These are phyloP conservation scores for Bothrops jararaca DNA, from an alignment of 2,113 vertebrate genomes.

Conservation along the genomic window DNA sequence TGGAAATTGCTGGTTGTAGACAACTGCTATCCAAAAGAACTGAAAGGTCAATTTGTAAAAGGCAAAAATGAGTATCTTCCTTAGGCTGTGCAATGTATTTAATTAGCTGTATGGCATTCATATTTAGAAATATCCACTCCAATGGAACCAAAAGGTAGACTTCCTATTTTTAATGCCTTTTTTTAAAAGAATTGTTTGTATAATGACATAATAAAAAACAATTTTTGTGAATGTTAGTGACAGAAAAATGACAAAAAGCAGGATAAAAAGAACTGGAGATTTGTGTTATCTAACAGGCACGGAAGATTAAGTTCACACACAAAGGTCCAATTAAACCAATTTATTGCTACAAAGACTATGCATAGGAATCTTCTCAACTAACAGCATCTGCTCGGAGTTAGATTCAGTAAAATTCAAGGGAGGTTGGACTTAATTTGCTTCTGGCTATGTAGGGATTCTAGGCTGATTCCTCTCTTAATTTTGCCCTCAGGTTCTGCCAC, in stretches of 20 bases:
- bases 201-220: background rate
- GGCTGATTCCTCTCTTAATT: background rate
- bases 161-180: background rate
- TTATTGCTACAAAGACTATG: background rate
- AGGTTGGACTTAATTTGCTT: background rate
- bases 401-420: background rate
- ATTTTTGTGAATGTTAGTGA: background rate
- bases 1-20: conserved; percentile 20
- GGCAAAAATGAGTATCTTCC: background rate
- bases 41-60: conserved; percentile 17
- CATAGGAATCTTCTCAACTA: background rate
- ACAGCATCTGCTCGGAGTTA: background rate
- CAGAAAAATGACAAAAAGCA: background rate
- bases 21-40: background rate
- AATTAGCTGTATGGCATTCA: background rate
- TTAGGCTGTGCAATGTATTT: background rate
- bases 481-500: background rate
- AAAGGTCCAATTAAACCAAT: background rate
- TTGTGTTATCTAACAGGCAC: background rate
- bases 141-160: background rate
- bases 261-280: background rate
- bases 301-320: background rate
- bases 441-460: background rate
- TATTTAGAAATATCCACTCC: background rate
- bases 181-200: background rate